phyloP scores from a whole-genome alignment of 2,113 vertebrate genomes.

The Aviceda subcristata region DNA sequence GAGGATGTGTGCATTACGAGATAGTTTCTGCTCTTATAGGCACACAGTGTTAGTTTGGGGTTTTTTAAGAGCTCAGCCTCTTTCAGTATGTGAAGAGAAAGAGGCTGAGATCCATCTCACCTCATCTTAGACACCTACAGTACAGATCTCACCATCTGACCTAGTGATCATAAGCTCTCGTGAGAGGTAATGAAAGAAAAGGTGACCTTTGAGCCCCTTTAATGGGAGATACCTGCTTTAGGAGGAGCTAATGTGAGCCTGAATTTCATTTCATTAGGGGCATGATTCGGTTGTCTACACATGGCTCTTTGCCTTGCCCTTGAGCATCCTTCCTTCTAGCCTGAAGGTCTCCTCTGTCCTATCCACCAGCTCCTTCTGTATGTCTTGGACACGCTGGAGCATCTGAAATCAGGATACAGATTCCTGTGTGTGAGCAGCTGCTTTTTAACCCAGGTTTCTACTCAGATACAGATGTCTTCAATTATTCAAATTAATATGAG shows the following conservation, averaged over 20 bases:
- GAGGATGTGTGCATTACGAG: not conserved
- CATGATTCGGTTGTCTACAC: not conserved
- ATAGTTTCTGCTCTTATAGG: not conserved
- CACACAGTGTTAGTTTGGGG: rapidly evolving
- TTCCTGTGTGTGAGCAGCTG: not conserved
- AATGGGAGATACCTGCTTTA: not conserved
- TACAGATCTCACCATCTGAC: not conserved
- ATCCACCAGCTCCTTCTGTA: not conserved
- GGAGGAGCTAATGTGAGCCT: not conserved
- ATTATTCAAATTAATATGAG: not conserved
- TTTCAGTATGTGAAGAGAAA: not conserved
- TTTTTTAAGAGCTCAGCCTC: not conserved
- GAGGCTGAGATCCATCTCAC: not conserved
- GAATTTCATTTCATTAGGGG: not conserved
- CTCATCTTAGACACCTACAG: not conserved
- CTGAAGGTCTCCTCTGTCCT: not conserved
- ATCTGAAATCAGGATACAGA: not conserved
- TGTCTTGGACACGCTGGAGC: not conserved
- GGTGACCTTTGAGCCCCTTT: not conserved
- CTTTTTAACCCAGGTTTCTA: not conserved
- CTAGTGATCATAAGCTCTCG: not conserved
- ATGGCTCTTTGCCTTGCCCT: not conserved
- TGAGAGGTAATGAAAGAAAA: not conserved
- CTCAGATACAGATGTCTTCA: not conserved
- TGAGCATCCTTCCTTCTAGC: not conserved